phyloP scores from a whole-genome alignment of 1,140 invertebrate genomes.

The Branchinecta lynchi region DNA sequence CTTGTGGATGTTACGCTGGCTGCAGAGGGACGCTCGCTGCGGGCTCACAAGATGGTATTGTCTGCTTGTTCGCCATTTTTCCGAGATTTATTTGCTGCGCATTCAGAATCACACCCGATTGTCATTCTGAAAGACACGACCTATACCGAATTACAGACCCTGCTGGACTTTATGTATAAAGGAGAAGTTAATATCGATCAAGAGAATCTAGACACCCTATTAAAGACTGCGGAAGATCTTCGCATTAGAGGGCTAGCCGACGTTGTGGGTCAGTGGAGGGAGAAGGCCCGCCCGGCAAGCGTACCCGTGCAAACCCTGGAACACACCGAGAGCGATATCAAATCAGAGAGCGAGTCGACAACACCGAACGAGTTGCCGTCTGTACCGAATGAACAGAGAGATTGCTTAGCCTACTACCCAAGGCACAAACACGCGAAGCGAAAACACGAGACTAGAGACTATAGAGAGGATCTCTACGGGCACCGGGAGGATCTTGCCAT shows the following conservation, averaged over 20 bases:
- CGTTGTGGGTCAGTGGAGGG: conserved; percentile 47
- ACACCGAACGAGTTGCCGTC: background rate
- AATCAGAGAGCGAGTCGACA: background rate
- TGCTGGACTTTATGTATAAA: conserved; percentile 92
- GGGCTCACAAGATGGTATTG: conserved; percentile 86
- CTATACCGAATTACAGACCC: conserved; percentile 68
- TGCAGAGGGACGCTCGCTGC: conserved; percentile 80
- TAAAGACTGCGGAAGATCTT: conserved; percentile 82
- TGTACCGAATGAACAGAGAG: background rate
- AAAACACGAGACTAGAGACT: background rate
- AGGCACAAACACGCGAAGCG: background rate
- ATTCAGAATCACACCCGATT: conserved; percentile 71
- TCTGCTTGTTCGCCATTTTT: conserved; percentile 90
- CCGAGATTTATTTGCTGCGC: conserved; percentile 53
- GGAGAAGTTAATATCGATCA: conserved; percentile 87
- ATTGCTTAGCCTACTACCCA: background rate
- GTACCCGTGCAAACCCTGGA: background rate
- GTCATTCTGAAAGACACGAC: conserved; percentile 85
- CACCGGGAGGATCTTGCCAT: background rate
- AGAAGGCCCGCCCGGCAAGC: background rate
- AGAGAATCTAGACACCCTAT: conserved; percentile 69
- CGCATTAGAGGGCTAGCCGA: conserved; percentile 80
- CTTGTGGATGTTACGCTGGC: conserved; percentile 88
- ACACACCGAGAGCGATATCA: too few relatives aligned
- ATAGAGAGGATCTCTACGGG: background rate